A percentile compares a stretch with the other conserved stretches of the same genome.
Conservation (phyloP, 1,140 invertebrate species). For the Eumeta japonica region DNA sequence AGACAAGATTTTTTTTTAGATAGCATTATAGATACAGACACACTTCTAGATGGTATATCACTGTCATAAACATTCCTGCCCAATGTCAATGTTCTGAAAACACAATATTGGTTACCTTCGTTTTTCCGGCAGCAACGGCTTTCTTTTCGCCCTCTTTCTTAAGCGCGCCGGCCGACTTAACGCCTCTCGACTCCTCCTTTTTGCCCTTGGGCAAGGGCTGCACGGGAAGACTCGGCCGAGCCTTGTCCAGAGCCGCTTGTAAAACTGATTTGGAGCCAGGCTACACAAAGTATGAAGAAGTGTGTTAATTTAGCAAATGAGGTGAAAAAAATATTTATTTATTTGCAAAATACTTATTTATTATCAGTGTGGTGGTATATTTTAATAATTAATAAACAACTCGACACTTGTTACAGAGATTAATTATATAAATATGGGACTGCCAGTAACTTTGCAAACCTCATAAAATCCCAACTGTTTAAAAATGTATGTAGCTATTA, state of each 20-base stretch:
- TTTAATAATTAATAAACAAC: too few relatives aligned
- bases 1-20: too few relatives aligned
- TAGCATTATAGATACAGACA: too few relatives aligned
- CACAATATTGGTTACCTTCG: too few relatives aligned
- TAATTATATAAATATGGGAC: too few relatives aligned
- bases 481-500: too few relatives aligned
- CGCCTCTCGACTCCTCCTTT: constrained; percentile 61
- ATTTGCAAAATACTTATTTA: constrained; percentile 1
- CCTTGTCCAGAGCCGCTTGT: constrained; percentile 80
- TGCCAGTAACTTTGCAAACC: too few relatives aligned
- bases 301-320: constrained; percentile 8
- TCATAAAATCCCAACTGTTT: too few relatives aligned
- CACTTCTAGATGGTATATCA: too few relatives aligned
- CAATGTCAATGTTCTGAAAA: too few relatives aligned
- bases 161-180: constrained; percentile 59
- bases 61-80: too few relatives aligned
- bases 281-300: constrained; percentile 38
- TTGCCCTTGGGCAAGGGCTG: constrained; percentile 72
- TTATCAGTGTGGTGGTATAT: not conserved
- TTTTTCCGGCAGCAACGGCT: constrained; percentile 29
- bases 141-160: constrained; percentile 57
- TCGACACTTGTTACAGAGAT: too few relatives aligned
- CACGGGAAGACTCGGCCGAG: constrained; percentile 77
- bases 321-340: constrained; percentile 7
- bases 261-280: constrained; percentile 82